Evolutionary conservation across 2,888 invertebrate genomes (phyloP), one percentile per base, ranked within the genome.

Genomic region (Fissipunctia ypsillon): DNA sequence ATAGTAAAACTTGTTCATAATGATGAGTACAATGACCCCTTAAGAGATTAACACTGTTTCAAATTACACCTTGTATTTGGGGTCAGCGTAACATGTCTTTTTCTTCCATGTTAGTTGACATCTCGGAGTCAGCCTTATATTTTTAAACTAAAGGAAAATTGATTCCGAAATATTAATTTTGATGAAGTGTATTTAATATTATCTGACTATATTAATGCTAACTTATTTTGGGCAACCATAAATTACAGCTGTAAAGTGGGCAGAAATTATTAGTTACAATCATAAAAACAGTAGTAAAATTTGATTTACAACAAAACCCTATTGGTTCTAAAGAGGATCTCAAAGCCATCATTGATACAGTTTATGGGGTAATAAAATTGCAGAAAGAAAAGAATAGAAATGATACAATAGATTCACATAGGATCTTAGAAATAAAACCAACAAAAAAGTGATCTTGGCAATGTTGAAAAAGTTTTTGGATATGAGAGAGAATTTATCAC

Each of bases 231-330:
- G 60, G 65, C 56, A 31, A 83, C 52, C 25, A 65, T 83, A 83
- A 78, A 82, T 78, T 45, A 78, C 1, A 79, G 52, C 57, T 48
- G 61, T 77, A 66, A 78, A 66, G 41, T 57, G 31, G 64, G 73
- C 54, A 80, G 54, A 80, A 64, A 68, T 65, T n/a, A 82, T 68
- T 63, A 52, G 31, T 54, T 82, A 54, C 52, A 45, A 76, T 68
- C 84, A 67, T 81, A 81, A 81, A 80, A 77, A 61, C 69, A 61
- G 72, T 64, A 73, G 64, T 82, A 70, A 73, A 84, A 61, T 43
- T 72, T 82, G 85, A 81, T 77, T 85, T 83, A 85, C 64, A 71
- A 71, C 66, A 70, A 69, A 64, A 67, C 48, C 76, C 38, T 80
- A 74, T 69, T 67, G 67, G 69, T 80, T 80, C 38, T 69, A 35